These are phyloP conservation scores for Quadriops clusia DNA, from an alignment of 2,888 invertebrate species.

Conservation along the genomic window DNA sequence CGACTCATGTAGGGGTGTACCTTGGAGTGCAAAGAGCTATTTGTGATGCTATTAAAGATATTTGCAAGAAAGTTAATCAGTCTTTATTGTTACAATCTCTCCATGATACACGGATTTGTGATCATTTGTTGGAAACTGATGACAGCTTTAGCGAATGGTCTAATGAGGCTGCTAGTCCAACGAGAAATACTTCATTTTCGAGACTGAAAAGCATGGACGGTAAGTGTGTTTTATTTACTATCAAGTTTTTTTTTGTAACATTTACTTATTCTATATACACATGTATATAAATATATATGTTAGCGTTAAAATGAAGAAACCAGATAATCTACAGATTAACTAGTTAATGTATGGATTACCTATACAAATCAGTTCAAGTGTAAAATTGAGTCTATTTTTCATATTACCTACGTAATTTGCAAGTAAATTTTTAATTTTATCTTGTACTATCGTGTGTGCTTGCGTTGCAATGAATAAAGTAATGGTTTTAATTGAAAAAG, in stretches of 20 bases:
- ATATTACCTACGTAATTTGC: too few relatives aligned
- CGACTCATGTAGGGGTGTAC: slow-evolving; percentile 41
- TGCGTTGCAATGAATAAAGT: too few relatives aligned
- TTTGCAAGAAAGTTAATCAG: slow-evolving; percentile 57
- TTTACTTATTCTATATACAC: too few relatives aligned
- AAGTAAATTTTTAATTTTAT: too few relatives aligned
- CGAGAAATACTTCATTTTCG: slow-evolving; percentile 26
- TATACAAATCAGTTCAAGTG: too few relatives aligned
- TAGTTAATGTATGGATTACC: too few relatives aligned
- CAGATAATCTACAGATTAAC: too few relatives aligned
- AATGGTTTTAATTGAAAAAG: too few relatives aligned
- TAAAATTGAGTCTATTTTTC: too few relatives aligned
- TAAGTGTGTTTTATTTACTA: slow-evolving; percentile 16
- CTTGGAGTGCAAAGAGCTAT: slow-evolving; percentile 41
- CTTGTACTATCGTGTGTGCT: too few relatives aligned
- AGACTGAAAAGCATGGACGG: slow-evolving; percentile 33
- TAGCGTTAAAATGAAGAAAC: too few relatives aligned
- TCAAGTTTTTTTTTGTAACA: slow-evolving; percentile 3
- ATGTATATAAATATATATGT: too few relatives aligned
- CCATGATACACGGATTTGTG: slow-evolving; percentile 53
- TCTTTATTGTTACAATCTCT: slow-evolving; percentile 55
- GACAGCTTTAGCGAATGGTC: slow-evolving; percentile 28
- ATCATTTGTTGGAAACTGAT: slow-evolving; percentile 54
- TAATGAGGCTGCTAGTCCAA: slow-evolving; percentile 22
- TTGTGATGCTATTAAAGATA: slow-evolving; percentile 43